Evolutionary conservation across 2,797 vertebrate genomes (phyloP), one percentile per base, ranked within the genome.

Genomic region (Crenuchus spilurus): DNA sequence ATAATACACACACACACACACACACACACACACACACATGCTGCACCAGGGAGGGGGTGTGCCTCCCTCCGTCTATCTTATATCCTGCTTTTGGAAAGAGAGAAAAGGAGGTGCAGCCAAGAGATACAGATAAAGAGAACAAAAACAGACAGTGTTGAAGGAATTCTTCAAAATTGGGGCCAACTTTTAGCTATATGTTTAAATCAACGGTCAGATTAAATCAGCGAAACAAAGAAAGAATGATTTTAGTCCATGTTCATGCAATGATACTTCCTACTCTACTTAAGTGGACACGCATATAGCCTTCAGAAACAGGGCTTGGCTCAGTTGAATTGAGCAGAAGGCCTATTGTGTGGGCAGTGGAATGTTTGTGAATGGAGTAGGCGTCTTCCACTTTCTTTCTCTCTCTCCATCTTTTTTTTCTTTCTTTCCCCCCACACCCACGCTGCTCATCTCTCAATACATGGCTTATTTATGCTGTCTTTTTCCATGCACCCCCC

Each of bases 351-450:
- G 69, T 70, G 80, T 49, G 68, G 72, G 74, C 30, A 13, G 49
- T 52, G 69, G 71, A 75, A 78, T 78, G 80, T 81, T 84, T 80
- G 75, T 81, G 80, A 80, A 84, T 80, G 82, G 77, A 75, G 75
- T 82, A 76, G 72, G 77, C 75, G 80, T 77, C 61, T 62, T 60
- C 49, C 49, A 66, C 69, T 57, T 33, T 76, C 39, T 62, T 52
- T 71, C 41, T 65, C 30, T 71, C 16, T 31, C 51, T 58, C 33
- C 49, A 7, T 72, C 44, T 75, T 57, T 62, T 16, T 75, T 31
- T 6, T 18, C 48, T 39, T 9, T 52, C 20, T 55, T 11, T 24
- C 42, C 41, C 16, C 18, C 42, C 54, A 31, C 69, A 35, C 58
- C 41, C 60, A 70, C 67, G n/a, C 67, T 70, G 24, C 8, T 33